These are phyloP conservation scores for Lithophane leautieri DNA, from an alignment of 2,888 invertebrate genomes.

Conservation along the genomic window DNA sequence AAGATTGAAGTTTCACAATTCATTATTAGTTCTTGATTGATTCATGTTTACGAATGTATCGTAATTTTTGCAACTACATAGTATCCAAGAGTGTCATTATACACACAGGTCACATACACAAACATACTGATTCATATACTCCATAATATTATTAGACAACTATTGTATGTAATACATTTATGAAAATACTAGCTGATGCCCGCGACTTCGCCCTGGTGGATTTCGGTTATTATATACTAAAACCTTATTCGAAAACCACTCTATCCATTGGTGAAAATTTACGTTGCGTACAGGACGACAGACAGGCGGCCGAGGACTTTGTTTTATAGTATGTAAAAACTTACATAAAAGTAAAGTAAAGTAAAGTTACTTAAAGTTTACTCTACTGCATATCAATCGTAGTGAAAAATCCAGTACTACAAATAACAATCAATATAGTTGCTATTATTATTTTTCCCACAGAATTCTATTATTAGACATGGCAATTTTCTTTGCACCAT, in stretches of 20 bases:
- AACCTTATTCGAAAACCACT: too few relatives aligned
- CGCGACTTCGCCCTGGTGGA: too few relatives aligned
- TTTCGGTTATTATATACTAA: too few relatives aligned
- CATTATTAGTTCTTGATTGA: slow-evolving; percentile 1
- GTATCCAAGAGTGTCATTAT: not conserved
- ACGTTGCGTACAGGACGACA: too few relatives aligned
- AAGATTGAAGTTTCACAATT: not conserved
- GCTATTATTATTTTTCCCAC: slow-evolving; percentile 19
- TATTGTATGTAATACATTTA: not conserved
- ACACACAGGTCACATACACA: slow-evolving; percentile 7
- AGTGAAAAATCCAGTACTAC: not conserved
- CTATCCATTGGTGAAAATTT: too few relatives aligned
- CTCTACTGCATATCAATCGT: not conserved
- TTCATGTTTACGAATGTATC: not conserved
- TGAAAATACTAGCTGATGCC: too few relatives aligned
- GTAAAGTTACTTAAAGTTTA: too few relatives aligned
- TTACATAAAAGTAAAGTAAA: too few relatives aligned
- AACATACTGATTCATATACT: slow-evolving; percentile 15
- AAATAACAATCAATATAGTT: slow-evolving; percentile 10
- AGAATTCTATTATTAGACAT: slow-evolving; percentile 13
- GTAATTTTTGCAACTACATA: not conserved
- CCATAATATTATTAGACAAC: slow-evolving; percentile 8
- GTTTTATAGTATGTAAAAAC: too few relatives aligned
- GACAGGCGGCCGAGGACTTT: too few relatives aligned
- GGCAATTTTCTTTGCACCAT: slow-evolving; percentile 6